These are phyloP conservation scores for Butastur rufipennis DNA, from an alignment of 2,113 vertebrate species.

Conservation along the genomic window DNA sequence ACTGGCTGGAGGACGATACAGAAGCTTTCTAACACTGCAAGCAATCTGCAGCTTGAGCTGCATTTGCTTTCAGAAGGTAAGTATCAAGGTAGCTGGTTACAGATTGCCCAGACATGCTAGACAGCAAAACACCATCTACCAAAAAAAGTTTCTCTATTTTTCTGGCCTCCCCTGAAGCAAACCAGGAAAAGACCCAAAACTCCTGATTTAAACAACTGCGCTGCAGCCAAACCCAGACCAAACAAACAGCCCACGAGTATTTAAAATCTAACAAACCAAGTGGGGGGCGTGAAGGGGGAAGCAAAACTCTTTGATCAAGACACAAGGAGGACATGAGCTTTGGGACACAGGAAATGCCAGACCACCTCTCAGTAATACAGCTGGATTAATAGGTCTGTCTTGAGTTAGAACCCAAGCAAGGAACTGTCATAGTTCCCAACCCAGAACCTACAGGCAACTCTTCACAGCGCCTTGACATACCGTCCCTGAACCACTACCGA, in stretches of 20 bases:
- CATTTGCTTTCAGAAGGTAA: background rate
- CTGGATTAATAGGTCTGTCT: background rate
- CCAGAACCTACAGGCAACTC: background rate
- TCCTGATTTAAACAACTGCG: background rate
- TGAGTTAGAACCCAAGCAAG: background rate
- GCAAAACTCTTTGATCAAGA: background rate
- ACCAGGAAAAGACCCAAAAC: background rate
- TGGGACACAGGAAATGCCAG: background rate
- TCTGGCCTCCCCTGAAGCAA: background rate
- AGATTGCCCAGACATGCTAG: background rate
- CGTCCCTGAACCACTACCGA: background rate
- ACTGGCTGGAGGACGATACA: accelerated
- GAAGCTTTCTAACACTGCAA: background rate
- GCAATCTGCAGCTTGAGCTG: background rate
- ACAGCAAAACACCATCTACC: background rate
- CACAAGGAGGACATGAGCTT: background rate
- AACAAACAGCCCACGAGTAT: background rate
- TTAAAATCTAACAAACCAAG: background rate
- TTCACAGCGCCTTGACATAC: background rate
- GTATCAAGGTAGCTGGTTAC: background rate
- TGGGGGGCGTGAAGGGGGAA: accelerated
- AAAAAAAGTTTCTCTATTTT: background rate
- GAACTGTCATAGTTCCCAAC: background rate
- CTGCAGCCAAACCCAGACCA: background rate
- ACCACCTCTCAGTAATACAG: background rate